These are phyloP conservation scores for Falcaria lacertinaria DNA, from an alignment of 2,888 invertebrate species.

Conservation along the genomic window DNA sequence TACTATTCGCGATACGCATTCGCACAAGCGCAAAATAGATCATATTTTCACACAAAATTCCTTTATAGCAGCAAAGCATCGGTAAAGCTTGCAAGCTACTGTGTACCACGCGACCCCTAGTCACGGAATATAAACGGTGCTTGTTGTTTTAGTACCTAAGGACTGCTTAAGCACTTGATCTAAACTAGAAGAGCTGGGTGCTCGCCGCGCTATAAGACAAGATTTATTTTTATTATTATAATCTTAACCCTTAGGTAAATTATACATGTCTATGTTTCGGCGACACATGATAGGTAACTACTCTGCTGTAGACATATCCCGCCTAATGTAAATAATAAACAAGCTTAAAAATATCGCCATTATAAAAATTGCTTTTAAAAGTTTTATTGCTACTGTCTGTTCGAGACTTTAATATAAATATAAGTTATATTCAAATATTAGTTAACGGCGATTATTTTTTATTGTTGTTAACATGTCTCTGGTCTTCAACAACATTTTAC, in stretches of 20 bases:
- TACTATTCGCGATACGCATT: slow-evolving; percentile 49
- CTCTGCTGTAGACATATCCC: no score
- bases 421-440: no score
- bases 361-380: no score
- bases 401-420: no score
- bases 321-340: no score
- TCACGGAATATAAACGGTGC: slow-evolving; percentile 48
- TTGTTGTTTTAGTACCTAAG: slow-evolving; percentile 28
- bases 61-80: slow-evolving; percentile 39
- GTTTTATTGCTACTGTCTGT: no score
- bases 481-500: no score
- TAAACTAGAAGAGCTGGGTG: slow-evolving; percentile 38
- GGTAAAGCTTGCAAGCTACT: slow-evolving; percentile 29
- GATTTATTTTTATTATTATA: slow-evolving; percentile 29
- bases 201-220: slow-evolving; percentile 33
- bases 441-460: no score
- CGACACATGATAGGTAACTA: no score
- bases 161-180: slow-evolving; percentile 38
- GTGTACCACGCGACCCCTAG: slow-evolving; percentile 26
- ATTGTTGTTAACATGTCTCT: no score
- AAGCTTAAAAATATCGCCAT: no score
- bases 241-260: not conserved
- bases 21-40: slow-evolving; percentile 37
- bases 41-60: slow-evolving; percentile 45
- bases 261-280: not conserved